Conservation (phyloP, 2,797 vertebrate species). For the Semaprochilodus insignis region DNA sequence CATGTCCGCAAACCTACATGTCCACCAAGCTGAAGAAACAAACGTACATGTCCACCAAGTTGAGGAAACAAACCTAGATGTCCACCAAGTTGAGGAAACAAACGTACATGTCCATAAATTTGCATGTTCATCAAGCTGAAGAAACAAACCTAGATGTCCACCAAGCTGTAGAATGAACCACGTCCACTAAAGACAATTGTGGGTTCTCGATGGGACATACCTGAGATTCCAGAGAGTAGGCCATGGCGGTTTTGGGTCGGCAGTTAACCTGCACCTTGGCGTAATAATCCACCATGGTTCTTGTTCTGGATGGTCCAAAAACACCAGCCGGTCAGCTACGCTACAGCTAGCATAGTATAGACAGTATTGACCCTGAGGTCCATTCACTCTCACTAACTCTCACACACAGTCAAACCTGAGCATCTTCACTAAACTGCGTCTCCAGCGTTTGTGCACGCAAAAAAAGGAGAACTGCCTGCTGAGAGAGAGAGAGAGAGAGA, state of each 20-base stretch:
- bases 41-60: too few species aligned
- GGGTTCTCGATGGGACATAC: constrained; percentile 37
- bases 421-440: constrained; percentile 26
- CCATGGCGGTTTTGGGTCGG: constrained; percentile 52
- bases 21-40: too few species aligned
- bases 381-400: neutral
- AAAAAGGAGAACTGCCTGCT: constrained; percentile 41
- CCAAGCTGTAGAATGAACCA: neutral
- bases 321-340: constrained; percentile 25
- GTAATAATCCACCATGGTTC: constrained; percentile 60
- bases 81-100: neutral
- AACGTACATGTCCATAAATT: neutral
- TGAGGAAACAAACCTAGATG: neutral
- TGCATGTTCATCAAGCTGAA: too few species aligned
- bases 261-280: constrained; percentile 48
- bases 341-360: neutral
- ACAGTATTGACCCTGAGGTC: neutral
- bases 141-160: neutral
- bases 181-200: neutral
- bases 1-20: neutral
- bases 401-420: neutral
- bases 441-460: constrained; percentile 40
- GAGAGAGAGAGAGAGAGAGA: constrained; percentile 52
- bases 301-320: constrained; percentile 1
- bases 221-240: constrained; percentile 53